Conservation (phyloP, 2,888 invertebrate genomes). For the Timema podura region DNA sequence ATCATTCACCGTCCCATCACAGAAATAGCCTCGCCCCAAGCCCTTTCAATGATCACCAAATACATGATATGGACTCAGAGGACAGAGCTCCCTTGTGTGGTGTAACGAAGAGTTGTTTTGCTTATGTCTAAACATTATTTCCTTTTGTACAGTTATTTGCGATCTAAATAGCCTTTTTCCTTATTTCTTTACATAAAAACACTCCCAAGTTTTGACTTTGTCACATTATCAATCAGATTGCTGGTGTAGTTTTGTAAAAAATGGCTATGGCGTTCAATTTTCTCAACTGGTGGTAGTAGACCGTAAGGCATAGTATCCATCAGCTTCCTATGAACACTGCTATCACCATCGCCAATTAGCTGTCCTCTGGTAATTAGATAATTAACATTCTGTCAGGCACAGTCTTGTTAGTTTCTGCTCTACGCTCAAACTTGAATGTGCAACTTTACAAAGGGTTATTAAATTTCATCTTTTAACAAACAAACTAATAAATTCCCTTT, state of each 20-base stretch:
- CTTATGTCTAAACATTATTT: background rate
- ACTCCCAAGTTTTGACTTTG: background rate
- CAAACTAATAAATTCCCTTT: no score
- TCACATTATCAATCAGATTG: background rate
- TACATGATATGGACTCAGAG: background rate
- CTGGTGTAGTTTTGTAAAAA: constrained; percentile 17
- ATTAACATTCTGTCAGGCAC: no score
- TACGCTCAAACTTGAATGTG: no score
- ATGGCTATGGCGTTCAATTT: constrained; percentile 22
- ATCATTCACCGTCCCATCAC: background rate
- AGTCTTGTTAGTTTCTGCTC: no score
- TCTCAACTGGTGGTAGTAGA: constrained; percentile 10
- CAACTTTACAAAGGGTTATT: no score
- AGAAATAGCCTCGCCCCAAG: background rate
- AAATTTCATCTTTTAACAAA: no score
- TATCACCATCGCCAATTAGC: constrained; percentile 17
- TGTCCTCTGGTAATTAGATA: background rate
- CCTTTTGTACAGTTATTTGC: background rate
- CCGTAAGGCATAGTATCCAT: constrained; percentile 21
- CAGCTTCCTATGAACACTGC: constrained; percentile 22
- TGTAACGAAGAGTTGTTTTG: background rate
- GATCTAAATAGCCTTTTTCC: background rate
- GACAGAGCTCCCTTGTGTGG: background rate
- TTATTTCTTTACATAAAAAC: background rate
- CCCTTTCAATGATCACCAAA: background rate